Evolutionary conservation across 2,113 vertebrate species (phyloP).

Genomic region (Suncus etruscus): DNA sequence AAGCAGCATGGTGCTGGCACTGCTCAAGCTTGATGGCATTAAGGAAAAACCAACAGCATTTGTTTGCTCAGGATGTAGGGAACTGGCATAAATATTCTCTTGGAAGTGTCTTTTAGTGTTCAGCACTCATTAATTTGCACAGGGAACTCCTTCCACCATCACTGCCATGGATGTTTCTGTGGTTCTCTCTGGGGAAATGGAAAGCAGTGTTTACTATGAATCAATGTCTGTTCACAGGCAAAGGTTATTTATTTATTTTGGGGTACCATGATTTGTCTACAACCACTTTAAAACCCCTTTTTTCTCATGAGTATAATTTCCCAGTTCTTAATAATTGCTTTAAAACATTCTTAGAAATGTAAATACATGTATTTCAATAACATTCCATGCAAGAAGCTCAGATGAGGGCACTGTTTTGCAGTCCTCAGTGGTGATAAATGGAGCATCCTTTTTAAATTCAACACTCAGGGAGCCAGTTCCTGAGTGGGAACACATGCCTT

Average conservation of each 20-base stretch:
- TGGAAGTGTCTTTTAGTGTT: not conserved
- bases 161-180: not conserved
- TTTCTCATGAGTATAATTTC: constrained; percentile 3
- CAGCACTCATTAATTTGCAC: not conserved
- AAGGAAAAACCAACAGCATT: not conserved
- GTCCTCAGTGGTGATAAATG: not conserved
- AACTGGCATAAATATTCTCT: not conserved
- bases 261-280: not conserved
- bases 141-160: not conserved
- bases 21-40: not conserved
- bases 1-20: not conserved
- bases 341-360: constrained; percentile 39
- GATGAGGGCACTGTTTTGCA: not conserved
- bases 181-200: not conserved
- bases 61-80: not conserved
- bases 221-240: not conserved
- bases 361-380: not conserved
- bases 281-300: not conserved
- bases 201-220: constrained; percentile 32
- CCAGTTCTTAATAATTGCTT: constrained; percentile 41
- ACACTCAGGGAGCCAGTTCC: not conserved
- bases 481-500: too few species aligned
- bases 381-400: not conserved
- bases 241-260: not conserved
- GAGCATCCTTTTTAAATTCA: not conserved